These are phyloP conservation scores for Athetis lepigone DNA, from an alignment of 2,888 invertebrate species.

Conservation along the genomic window DNA sequence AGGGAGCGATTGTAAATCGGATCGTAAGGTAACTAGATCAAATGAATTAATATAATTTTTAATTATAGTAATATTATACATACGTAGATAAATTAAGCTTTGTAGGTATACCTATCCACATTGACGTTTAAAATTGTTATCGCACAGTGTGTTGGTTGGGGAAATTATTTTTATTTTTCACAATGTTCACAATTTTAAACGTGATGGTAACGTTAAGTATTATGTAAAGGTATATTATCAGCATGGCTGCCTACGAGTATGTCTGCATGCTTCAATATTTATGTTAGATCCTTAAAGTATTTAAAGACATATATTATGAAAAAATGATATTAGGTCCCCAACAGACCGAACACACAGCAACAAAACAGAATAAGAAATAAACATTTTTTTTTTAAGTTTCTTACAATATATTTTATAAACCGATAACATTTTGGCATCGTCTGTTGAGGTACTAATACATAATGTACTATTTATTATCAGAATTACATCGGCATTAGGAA, in stretches of 20 bases:
- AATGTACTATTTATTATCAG: slow-evolving; percentile 58
- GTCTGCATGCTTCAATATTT: slow-evolving; percentile 59
- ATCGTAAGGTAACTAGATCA: slow-evolving; percentile 82
- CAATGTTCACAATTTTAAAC: slow-evolving; percentile 60
- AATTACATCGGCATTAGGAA: slow-evolving; percentile 53
- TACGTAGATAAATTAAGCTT: slow-evolving; percentile 72
- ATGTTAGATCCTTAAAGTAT: slow-evolving; percentile 59
- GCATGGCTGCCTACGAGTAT: slow-evolving; percentile 45
- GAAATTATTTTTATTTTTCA: slow-evolving; percentile 35
- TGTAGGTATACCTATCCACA: slow-evolving; percentile 52
- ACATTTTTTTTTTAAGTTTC: too few relatives aligned
- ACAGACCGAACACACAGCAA: slow-evolving; percentile 41
- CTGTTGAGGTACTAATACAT: slow-evolving; percentile 56
- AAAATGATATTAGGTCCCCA: slow-evolving; percentile 46
- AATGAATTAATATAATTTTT: slow-evolving; percentile 78
- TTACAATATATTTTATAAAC: too few relatives aligned
- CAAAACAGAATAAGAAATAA: background rate
- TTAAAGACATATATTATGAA: slow-evolving; percentile 37
- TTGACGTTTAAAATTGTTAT: slow-evolving; percentile 64
- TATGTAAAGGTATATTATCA: slow-evolving; percentile 40
- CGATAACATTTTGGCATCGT: slow-evolving; percentile 6
- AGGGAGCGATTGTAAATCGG: slow-evolving; percentile 54
- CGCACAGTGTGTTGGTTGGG: slow-evolving; percentile 31
- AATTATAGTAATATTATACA: slow-evolving; percentile 71
- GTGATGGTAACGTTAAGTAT: slow-evolving; percentile 50